phyloP scores from a whole-genome alignment of 2,113 vertebrate genomes.

The Vimba vimba region DNA sequence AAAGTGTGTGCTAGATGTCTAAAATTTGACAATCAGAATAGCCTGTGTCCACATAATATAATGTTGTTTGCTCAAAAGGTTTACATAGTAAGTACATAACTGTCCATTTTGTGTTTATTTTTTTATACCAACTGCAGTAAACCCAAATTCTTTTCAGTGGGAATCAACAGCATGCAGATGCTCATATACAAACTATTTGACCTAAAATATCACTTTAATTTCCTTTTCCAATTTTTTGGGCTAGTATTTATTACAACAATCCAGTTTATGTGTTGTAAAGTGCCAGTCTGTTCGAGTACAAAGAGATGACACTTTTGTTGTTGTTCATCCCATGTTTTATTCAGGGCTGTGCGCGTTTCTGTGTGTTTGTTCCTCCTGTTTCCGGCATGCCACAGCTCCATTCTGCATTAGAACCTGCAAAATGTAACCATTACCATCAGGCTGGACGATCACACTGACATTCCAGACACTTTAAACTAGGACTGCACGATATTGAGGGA shows the following conservation, averaged over 20 bases:
- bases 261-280: not conserved
- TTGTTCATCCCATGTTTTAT: constrained; percentile 8
- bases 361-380: not conserved
- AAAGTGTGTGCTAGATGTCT: not conserved
- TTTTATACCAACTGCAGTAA: no score
- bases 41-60: not conserved
- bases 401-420: not conserved
- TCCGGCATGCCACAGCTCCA: not conserved
- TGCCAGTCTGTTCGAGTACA: not conserved
- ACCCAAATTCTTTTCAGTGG: not conserved
- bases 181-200: not conserved
- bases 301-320: not conserved
- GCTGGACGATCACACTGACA: not conserved
- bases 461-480: not conserved
- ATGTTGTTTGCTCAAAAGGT: not conserved
- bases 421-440: not conserved
- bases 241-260: not conserved
- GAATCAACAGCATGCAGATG: not conserved
- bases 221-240: not conserved
- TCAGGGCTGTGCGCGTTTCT: not conserved
- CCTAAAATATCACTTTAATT: not conserved
- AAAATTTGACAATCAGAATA: not conserved
- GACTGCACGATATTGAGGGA: no score
- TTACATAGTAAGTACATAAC: no score
- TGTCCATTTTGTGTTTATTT: no score